These are phyloP conservation scores for Archegozetes longisetosus DNA, from an alignment of 1,140 invertebrate species.

Conservation along the genomic window DNA sequence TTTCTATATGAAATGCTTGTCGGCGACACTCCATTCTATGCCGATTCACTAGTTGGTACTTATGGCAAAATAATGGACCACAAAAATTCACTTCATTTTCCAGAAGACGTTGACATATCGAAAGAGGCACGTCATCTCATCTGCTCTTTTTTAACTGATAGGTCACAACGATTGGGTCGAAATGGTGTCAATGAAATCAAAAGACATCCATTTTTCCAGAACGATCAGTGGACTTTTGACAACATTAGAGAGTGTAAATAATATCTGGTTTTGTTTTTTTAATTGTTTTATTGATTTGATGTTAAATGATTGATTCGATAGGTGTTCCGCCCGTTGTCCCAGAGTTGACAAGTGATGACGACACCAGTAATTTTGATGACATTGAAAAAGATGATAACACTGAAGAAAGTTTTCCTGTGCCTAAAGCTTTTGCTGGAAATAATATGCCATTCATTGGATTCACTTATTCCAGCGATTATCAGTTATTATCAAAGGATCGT, in stretches of 20 bases:
- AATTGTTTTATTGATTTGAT: no score
- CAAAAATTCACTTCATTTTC: slow-evolving; percentile 85
- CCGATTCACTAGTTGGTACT: slow-evolving; percentile 91
- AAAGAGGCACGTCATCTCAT: slow-evolving; percentile 81
- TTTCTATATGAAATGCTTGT: slow-evolving; percentile 98
- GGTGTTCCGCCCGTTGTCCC: slow-evolving; percentile 91
- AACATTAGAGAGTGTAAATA: slow-evolving; percentile 83
- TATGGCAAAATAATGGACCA: slow-evolving; percentile 99
- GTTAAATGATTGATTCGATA: no score
- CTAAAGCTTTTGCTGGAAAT: slow-evolving; percentile 95
- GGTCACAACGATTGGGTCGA: slow-evolving; percentile 70
- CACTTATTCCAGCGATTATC: slow-evolving; percentile 57
- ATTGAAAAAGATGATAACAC: slow-evolving; percentile 77
- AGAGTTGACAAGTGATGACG: slow-evolving; percentile 83
- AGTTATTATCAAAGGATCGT: slow-evolving; percentile 8
- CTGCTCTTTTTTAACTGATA: slow-evolving; percentile 78
- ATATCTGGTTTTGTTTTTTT: slow-evolving; percentile 27
- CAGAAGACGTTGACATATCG: slow-evolving; percentile 81
- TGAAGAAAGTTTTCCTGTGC: slow-evolving; percentile 76
- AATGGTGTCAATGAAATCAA: slow-evolving; percentile 93
- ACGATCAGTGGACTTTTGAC: slow-evolving; percentile 94
- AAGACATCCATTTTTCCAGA: slow-evolving; percentile 81
- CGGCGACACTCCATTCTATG: slow-evolving; percentile 96
- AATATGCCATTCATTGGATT: slow-evolving; percentile 98
- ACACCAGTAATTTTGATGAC: slow-evolving; percentile 97